phyloP scores from a whole-genome alignment of 2,888 invertebrate species.

The Drosophila mimica region DNA sequence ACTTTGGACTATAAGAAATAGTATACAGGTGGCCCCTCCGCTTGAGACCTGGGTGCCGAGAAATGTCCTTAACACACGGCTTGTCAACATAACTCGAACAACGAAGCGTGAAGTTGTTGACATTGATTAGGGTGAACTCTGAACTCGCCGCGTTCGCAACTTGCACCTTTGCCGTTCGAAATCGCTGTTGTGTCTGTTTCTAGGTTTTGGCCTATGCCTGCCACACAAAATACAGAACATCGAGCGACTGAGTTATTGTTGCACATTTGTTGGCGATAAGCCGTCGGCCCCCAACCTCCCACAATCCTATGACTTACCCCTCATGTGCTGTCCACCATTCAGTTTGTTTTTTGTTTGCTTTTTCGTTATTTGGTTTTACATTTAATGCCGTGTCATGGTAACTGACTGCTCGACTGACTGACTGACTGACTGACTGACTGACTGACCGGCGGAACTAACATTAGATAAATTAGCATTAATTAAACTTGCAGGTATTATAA shows the following conservation, averaged over 20 bases:
- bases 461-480: conserved; percentile 76
- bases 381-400: conserved; percentile 67
- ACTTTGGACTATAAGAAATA: conserved; percentile 10
- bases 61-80: conserved; percentile 56
- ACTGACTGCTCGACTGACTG: conserved; percentile 49
- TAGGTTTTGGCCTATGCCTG: not conserved
- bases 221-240: conserved; percentile 15
- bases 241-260: conserved; percentile 49
- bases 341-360: not conserved
- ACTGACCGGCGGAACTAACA: conserved; percentile 41
- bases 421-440: conserved; percentile 24
- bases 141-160: conserved; percentile 30
- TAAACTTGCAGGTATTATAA: conserved; percentile 37
- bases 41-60: conserved; percentile 25
- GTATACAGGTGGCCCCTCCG: conserved; percentile 47
- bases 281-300: conserved; percentile 24
- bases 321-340: not conserved
- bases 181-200: not conserved
- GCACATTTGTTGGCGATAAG: conserved; percentile 64
- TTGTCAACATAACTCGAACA: conserved; percentile 65
- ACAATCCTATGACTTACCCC: conserved; percentile 11
- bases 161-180: conserved; percentile 35
- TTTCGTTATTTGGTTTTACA: conserved; percentile 39
- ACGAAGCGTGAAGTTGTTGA: conserved; percentile 77
- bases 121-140: conserved; percentile 74